Conservation (phyloP, 2,113 vertebrate genomes). For the Menura novaehollandiae region DNA sequence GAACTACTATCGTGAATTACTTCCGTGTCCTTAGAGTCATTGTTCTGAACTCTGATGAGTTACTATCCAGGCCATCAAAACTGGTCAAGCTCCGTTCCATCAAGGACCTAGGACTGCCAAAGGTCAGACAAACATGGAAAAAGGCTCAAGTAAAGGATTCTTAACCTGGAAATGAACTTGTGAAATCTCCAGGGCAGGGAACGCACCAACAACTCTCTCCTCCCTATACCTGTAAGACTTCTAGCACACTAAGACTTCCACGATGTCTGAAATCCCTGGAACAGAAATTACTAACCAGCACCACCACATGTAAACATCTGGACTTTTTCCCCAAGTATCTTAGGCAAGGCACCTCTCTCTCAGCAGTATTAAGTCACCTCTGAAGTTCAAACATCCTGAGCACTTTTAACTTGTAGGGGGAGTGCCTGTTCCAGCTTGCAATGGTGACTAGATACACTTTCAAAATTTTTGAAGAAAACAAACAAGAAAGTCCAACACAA, state of each 20-base stretch:
- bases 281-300: not conserved
- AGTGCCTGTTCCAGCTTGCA: not conserved
- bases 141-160: not conserved
- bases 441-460: not conserved
- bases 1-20: not conserved
- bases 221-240: not conserved
- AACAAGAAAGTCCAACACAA: not conserved
- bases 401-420: not conserved
- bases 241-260: not conserved
- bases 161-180: constrained; percentile 5
- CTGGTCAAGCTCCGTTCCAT: not conserved
- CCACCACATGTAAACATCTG: not conserved
- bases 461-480: not conserved
- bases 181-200: not conserved
- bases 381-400: not conserved
- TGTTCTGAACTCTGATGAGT: not conserved
- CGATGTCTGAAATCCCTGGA: not conserved
- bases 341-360: not conserved
- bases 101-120: not conserved
- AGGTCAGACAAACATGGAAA: not conserved
- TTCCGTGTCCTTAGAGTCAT: not conserved
- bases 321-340: not conserved
- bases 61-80: constrained; percentile 8
- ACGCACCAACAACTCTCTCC: not conserved
- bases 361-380: not conserved